phyloP scores from a whole-genome alignment of 2,797 vertebrate species.

The Harpagifer antarcticus region DNA sequence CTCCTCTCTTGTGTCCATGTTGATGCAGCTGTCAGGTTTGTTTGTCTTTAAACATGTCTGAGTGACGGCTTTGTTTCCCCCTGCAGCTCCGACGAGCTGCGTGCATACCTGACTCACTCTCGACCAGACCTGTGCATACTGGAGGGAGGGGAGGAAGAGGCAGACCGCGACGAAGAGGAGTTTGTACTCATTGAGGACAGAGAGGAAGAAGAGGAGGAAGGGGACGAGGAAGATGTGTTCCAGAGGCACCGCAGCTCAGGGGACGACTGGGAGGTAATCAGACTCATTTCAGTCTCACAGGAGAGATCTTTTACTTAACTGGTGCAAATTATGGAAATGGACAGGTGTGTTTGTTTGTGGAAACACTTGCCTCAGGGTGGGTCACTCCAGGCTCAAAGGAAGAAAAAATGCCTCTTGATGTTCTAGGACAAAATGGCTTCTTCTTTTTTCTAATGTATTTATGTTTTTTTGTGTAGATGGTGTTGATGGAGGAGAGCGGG shows the following conservation, averaged over 20 bases:
- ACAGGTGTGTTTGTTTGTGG: not conserved
- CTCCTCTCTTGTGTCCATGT: constrained; percentile 6
- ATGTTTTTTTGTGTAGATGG: constrained; percentile 74
- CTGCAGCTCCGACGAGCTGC: constrained; percentile 82
- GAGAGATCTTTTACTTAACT: not conserved
- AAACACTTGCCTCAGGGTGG: not conserved
- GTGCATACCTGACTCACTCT: constrained; percentile 81
- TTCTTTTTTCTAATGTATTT: not conserved
- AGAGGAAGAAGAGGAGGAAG: constrained; percentile 63
- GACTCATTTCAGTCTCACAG: not conserved
- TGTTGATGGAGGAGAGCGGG: constrained; percentile 82
- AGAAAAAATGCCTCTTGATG: not conserved
- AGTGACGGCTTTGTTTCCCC: constrained; percentile 11
- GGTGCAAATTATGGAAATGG: not conserved
- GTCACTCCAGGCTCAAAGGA: too few species aligned
- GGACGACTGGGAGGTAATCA: constrained; percentile 89
- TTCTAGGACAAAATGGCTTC: not conserved
- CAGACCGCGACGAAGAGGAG: constrained; percentile 82
- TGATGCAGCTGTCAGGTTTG: constrained; percentile 41
- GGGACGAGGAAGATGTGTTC: constrained; percentile 61
- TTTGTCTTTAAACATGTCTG: constrained; percentile 41
- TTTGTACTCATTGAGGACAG: constrained; percentile 85
- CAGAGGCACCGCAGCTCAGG: constrained; percentile 68
- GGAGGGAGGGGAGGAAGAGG: constrained; percentile 77
- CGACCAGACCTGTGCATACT: constrained; percentile 82